These are phyloP conservation scores for Agapostemon virescens DNA, from an alignment of 2,888 invertebrate genomes.

Conservation along the genomic window DNA sequence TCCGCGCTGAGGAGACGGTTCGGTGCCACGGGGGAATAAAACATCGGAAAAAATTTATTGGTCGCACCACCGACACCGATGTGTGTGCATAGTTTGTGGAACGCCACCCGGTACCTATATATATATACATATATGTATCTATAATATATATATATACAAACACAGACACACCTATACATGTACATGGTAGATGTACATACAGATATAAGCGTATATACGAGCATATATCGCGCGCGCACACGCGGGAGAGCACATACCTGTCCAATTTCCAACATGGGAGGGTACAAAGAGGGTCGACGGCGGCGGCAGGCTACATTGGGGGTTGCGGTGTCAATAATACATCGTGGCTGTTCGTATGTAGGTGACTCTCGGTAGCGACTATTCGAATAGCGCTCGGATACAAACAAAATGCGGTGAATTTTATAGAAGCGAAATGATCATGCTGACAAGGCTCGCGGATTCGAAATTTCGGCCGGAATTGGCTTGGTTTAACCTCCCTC, in stretches of 20 bases:
- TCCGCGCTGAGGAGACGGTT: slow-evolving; percentile 17
- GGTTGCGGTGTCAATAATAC: slow-evolving; percentile 76
- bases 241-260: slow-evolving; percentile 66
- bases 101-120: slow-evolving; percentile 57
- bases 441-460: not conserved
- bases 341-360: slow-evolving; percentile 70
- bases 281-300: slow-evolving; percentile 65
- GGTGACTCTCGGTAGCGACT: slow-evolving; percentile 68
- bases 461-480: not conserved
- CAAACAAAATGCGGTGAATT: slow-evolving; percentile 52
- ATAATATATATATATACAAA: not conserved
- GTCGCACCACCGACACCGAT: slow-evolving; percentile 35
- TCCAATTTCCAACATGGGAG: slow-evolving; percentile 71
- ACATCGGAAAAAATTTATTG: slow-evolving; percentile 49
- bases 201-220: slow-evolving; percentile 29
- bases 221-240: slow-evolving; percentile 32
- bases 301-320: slow-evolving; percentile 73
- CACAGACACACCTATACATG: not conserved
- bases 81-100: slow-evolving; percentile 48
- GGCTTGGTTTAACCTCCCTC: slow-evolving; percentile 1
- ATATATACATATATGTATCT: not conserved
- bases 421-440: slow-evolving; percentile 2
- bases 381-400: slow-evolving; percentile 56
- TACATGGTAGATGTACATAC: too few relatives aligned
- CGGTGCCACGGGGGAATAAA: slow-evolving; percentile 24